Percentiles rank a stretch among this genome's conserved stretches.
phyloP scores from a whole-genome alignment of 64 coral and sea anemone species.

The Stichodactyla helianthus region DNA sequence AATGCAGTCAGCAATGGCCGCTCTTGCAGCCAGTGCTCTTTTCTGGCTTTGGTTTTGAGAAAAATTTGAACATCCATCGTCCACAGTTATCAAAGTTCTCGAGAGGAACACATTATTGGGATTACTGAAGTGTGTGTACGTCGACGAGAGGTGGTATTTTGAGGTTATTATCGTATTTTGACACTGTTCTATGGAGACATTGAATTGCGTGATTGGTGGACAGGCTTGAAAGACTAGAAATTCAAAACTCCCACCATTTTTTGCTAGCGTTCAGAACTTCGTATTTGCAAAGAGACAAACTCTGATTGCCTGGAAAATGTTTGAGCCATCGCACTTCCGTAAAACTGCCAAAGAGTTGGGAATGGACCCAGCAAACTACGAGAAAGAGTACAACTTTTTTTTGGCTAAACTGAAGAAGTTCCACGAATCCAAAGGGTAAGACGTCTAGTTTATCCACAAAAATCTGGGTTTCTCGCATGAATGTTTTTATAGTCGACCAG shows the following conservation, averaged over 20 bases:
- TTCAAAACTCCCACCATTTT: slow-evolving; percentile 99
- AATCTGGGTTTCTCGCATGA: slow-evolving; percentile 57
- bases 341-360: slow-evolving; percentile 85
- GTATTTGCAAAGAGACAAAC: slow-evolving; percentile 47
- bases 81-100: not conserved
- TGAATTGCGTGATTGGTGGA: slow-evolving; percentile 85
- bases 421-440: slow-evolving; percentile 95
- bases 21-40: slow-evolving; percentile 51
- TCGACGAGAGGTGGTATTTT: slow-evolving; percentile 29
- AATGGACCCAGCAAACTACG: slow-evolving; percentile 68
- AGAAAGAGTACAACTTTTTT: slow-evolving; percentile 95
- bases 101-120: slow-evolving; percentile 38
- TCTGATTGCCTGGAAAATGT: slow-evolving; percentile 55
- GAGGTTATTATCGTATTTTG: slow-evolving; percentile 43
- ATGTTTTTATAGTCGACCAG: slow-evolving; percentile 50
- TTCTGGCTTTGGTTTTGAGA: slow-evolving; percentile 85
- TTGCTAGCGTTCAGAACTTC: slow-evolving; percentile 69
- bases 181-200: slow-evolving; percentile 78
- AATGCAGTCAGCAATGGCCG: slow-evolving; percentile 97
- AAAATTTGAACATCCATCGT: slow-evolving; percentile 27
- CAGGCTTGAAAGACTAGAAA: slow-evolving; percentile 79
- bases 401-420: slow-evolving; percentile 98
- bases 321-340: slow-evolving; percentile 49
- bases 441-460: not conserved
- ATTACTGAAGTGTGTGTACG: slow-evolving; percentile 43